These are phyloP conservation scores for Andricus grossulariae DNA, from an alignment of 1,140 invertebrate genomes.

Conservation along the genomic window DNA sequence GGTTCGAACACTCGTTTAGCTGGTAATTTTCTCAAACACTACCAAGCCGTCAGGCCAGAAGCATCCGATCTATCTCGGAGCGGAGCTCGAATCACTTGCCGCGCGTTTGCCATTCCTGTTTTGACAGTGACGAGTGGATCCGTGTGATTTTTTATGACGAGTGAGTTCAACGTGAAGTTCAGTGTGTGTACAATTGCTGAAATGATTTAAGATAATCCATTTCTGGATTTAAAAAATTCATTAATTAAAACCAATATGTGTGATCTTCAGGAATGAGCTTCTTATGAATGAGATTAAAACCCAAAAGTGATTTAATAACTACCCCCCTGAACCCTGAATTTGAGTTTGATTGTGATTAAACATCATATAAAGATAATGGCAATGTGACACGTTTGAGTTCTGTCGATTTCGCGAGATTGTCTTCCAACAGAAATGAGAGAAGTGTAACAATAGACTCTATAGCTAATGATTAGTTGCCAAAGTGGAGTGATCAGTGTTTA, in stretches of 20 bases:
- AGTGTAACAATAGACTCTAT: background rate
- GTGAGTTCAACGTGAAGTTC: conserved; percentile 41
- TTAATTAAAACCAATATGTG: background rate
- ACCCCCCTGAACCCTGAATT: background rate
- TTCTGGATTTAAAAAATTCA: background rate
- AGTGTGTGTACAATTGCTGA: conserved; percentile 41
- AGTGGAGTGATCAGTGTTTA: conserved; percentile 13
- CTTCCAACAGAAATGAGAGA: background rate
- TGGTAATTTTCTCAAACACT: conserved; percentile 75
- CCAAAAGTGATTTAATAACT: background rate
- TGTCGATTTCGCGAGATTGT: background rate
- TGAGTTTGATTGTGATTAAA: background rate
- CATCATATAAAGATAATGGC: background rate
- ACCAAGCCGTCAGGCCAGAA: conserved; percentile 72
- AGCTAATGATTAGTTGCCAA: background rate
- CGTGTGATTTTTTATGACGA: conserved; percentile 37
- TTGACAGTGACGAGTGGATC: conserved; percentile 43
- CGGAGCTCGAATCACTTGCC: conserved; percentile 45
- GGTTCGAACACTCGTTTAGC: conserved; percentile 67
- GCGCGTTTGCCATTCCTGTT: conserved; percentile 42
- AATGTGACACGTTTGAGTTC: background rate
- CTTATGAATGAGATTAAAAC: background rate
- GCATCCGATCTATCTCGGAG: conserved; percentile 60
- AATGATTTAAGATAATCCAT: background rate
- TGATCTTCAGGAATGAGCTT: background rate